phyloP scores from a whole-genome alignment of 2,797 vertebrate genomes.

The Podargus strigoides region DNA sequence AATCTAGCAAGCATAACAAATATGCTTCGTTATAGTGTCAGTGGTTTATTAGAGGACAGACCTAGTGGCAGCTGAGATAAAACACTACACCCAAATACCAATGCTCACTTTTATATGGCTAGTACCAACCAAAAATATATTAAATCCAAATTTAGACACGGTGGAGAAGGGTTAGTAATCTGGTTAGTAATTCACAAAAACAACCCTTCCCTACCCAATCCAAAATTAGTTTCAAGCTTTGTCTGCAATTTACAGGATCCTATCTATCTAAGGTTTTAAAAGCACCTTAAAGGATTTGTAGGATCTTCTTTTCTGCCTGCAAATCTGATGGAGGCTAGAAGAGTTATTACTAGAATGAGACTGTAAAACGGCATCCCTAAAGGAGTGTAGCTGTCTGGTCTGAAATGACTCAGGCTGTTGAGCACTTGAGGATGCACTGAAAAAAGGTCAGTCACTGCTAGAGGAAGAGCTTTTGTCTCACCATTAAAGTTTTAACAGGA shows the following conservation, averaged over 20 bases:
- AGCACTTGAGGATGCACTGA: not conserved
- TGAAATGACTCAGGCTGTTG: conserved; percentile 37
- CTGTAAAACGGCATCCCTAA: conserved; percentile 15
- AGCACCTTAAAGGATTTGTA: conserved; percentile 19
- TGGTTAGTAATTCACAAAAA: not conserved
- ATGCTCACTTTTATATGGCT: not conserved
- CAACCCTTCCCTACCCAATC: not conserved
- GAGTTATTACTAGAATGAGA: conserved; percentile 17
- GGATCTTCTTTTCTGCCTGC: not conserved
- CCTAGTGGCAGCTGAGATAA: not conserved
- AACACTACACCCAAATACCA: conserved; percentile 8
- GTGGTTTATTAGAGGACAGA: not conserved
- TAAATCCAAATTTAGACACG: not conserved
- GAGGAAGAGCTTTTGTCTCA: not conserved
- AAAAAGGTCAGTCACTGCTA: not conserved
- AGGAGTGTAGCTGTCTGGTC: conserved; percentile 34
- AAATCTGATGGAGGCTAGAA: conserved; percentile 11
- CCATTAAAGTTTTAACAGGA: conserved; percentile 22
- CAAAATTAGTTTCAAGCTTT: conserved; percentile 6
- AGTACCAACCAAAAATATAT: conserved; percentile 11
- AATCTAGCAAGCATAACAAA: conserved; percentile 11
- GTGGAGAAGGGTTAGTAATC: not conserved
- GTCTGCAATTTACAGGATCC: not conserved
- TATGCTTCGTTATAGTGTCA: not conserved
- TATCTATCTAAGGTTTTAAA: not conserved